Base-by-base conservation (phyloP, 2,113 vertebrate genomes). In the Leptodactylus fuscus region DNA sequence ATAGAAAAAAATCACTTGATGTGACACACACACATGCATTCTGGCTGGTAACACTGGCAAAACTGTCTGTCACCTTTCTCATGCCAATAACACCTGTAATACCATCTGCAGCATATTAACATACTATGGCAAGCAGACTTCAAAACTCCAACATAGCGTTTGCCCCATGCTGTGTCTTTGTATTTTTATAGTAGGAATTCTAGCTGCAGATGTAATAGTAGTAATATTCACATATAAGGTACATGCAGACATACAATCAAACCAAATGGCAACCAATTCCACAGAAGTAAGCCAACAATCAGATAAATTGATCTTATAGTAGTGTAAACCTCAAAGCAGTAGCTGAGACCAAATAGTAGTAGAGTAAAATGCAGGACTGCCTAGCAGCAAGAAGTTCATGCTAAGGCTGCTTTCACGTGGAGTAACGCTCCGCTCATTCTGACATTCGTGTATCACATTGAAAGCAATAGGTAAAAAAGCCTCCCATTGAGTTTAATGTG, bases 1-100 rank as follows among this genome's bases (percentile, higher is more conserved):
- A 48, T 75, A 1, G 38, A 15, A 41, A 24, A 46, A 44, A 27
- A 18, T 75, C 1, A 8, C 44, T 49, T 49, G 15, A 15, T 49
- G 71, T 46, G n/a, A 75, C 71, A 75, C 10, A 62, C n/a, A 75
- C 24, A 74, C 20, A 20, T 46, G 24, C 71, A 48, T 48, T 27
- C 27, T 74, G 41, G 41, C 71, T 27, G 24, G 44, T 75, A 48
- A 29, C 41, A 49, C 24, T 48, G 71, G 71, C 71, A 49, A 75
- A 10, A 29, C 71, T 20, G 22, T 75, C 71, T 75, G 71, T 75
- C 71, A 75, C 71, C 71, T 75, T 75, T 75, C 41, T 32, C 1
- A 27, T 75, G 71, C 71, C 71, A 75, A 49, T 16, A 75, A 75
- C 71, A 75, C 44, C 71, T 75, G 48, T 16, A 44, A 46, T 75